A percentile compares a stretch with the other conserved stretches of the same genome.
Conservation (phyloP, 2,113 vertebrate species). For the Pteropus alecto region DNA sequence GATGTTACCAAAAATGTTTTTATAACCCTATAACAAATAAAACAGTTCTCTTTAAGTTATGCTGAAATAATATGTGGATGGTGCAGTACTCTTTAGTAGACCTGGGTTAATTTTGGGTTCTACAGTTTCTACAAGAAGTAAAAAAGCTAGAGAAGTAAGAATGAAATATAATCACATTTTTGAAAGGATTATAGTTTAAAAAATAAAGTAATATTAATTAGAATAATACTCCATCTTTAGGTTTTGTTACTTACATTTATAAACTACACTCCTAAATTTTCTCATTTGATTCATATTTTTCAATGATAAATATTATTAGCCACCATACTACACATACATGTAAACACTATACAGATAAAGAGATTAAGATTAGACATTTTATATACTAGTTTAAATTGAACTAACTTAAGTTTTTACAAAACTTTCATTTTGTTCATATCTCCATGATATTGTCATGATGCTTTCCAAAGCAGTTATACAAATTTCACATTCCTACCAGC, state of each 20-base stretch:
- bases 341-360: neutral
- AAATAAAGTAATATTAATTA: neutral
- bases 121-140: neutral
- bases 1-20: neutral
- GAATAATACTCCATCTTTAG: neutral
- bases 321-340: neutral
- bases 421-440: neutral
- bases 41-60: neutral
- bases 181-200: neutral
- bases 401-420: neutral
- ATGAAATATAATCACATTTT: neutral
- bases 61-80: neutral
- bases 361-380: neutral
- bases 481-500: neutral
- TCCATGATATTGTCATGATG: neutral
- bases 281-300: neutral
- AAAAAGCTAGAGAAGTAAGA: neutral
- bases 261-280: neutral
- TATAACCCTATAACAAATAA: neutral
- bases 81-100: neutral
- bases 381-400: neutral
- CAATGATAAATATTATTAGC: neutral
- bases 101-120: neutral
- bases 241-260: neutral
- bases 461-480: neutral